Conservation (phyloP, 2,888 invertebrate genomes). For the Cantharis rustica region DNA sequence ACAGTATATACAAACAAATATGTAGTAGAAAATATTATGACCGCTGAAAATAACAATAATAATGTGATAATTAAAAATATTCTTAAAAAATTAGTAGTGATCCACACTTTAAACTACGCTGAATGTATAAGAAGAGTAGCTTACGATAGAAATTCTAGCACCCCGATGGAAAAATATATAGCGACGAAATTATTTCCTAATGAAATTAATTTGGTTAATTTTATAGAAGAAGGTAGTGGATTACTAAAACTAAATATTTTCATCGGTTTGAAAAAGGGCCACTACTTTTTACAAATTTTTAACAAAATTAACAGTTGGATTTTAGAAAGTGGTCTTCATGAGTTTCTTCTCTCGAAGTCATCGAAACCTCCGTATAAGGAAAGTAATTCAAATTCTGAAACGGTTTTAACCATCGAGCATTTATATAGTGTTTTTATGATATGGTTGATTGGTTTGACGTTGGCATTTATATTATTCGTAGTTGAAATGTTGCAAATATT, state of each 20-base stretch:
- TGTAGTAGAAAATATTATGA: not conserved
- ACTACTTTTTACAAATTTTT: not conserved
- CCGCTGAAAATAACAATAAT: not conserved
- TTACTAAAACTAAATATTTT: not conserved
- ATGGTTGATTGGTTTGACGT: not conserved
- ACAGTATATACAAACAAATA: not conserved
- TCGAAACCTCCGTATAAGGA: not conserved
- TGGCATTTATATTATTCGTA: not conserved
- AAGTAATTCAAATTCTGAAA: not conserved
- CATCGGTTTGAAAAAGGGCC: not conserved
- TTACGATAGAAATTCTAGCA: not conserved
- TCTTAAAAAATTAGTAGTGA: not conserved
- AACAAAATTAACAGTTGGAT: not conserved
- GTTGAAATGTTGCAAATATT: not conserved
- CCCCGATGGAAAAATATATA: not conserved
- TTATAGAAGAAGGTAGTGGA: not conserved
- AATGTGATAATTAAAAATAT: not conserved
- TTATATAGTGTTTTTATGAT: not conserved
- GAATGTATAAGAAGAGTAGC: not conserved
- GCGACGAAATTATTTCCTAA: not conserved
- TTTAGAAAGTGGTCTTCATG: not conserved
- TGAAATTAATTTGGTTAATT: not conserved
- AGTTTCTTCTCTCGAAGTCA: not conserved
- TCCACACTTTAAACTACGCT: not conserved
- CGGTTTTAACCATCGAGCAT: not conserved